Evolutionary conservation across 2,113 vertebrate species (phyloP).

Genomic region (Opisthocomus hoazin): DNA sequence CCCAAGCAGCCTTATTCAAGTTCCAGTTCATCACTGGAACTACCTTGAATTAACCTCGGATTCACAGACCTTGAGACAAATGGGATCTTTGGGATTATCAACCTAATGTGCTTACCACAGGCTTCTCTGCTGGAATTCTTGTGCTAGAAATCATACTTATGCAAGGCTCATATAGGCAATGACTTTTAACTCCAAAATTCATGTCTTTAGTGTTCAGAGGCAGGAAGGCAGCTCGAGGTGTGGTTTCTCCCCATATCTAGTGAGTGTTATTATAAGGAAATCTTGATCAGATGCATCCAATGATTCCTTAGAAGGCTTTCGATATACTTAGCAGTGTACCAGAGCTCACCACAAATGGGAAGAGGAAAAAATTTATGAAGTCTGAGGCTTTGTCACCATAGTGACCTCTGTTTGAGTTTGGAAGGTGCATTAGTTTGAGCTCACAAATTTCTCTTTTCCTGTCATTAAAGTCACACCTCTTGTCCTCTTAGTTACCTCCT

Average conservation of each 20-base stretch:
- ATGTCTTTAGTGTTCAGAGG: background rate
- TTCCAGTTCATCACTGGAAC: background rate
- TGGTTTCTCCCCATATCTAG: background rate
- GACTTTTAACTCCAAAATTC: background rate
- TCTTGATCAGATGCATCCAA: background rate
- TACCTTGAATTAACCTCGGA: background rate
- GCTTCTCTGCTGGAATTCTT: background rate
- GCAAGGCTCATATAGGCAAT: background rate
- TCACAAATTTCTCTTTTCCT: slow-evolving; percentile 40
- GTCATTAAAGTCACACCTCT: background rate
- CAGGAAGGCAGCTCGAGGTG: slow-evolving; percentile 28
- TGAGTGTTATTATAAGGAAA: background rate
- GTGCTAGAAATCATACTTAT: background rate
- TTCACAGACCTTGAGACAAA: background rate
- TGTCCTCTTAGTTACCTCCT: slow-evolving; percentile 4
- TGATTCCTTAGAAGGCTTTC: slow-evolving; percentile 18
- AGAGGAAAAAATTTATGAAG: slow-evolving; percentile 3
- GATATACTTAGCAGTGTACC: background rate
- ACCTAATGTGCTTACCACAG: background rate
- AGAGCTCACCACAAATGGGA: slow-evolving; percentile 27
- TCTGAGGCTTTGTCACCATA: slow-evolving; percentile 32
- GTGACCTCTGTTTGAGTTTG: slow-evolving; percentile 29
- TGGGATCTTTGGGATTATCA: background rate
- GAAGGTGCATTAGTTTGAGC: background rate
- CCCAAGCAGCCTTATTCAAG: background rate